These are phyloP conservation scores for Lysandra coridon DNA, from an alignment of 2,888 invertebrate species.

Conservation along the genomic window DNA sequence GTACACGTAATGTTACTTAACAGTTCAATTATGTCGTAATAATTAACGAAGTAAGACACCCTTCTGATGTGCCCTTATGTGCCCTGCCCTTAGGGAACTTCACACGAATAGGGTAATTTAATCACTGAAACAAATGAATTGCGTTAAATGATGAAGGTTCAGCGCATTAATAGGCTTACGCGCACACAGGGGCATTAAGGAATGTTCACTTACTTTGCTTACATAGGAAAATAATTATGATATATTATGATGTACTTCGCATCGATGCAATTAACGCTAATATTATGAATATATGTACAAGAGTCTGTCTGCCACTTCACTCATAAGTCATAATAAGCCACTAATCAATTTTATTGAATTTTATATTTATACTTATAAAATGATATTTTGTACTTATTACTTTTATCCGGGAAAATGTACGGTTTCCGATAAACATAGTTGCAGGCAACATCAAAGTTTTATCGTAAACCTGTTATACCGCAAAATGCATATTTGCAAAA, in stretches of 20 bases:
- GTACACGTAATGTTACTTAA: background rate
- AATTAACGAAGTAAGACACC: background rate
- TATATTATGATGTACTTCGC: too few relatives aligned
- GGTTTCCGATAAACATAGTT: too few relatives aligned
- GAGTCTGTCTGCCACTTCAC: too few relatives aligned
- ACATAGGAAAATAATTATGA: too few relatives aligned
- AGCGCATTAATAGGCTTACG: slow-evolving; percentile 3
- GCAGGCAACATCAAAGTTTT: background rate
- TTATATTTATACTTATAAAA: too few relatives aligned
- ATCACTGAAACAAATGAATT: slow-evolving; percentile 3
- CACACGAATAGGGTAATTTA: slow-evolving; percentile 16
- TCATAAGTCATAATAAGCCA: too few relatives aligned
- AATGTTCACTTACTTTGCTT: background rate
- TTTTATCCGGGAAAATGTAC: too few relatives aligned
- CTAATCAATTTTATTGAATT: too few relatives aligned
- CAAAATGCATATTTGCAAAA: background rate
- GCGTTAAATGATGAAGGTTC: slow-evolving; percentile 1
- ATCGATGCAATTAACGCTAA: too few relatives aligned
- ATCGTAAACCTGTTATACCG: background rate
- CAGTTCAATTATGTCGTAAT: background rate
- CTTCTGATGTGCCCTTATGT: background rate
- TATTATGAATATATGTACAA: too few relatives aligned
- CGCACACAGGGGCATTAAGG: background rate
- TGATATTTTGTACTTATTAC: too few relatives aligned
- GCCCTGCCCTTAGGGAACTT: background rate